A percentile compares a stretch with the other conserved stretches of the same genome.
phyloP scores from a whole-genome alignment of 2,888 invertebrate species.

The Himalopsyche anomala region DNA sequence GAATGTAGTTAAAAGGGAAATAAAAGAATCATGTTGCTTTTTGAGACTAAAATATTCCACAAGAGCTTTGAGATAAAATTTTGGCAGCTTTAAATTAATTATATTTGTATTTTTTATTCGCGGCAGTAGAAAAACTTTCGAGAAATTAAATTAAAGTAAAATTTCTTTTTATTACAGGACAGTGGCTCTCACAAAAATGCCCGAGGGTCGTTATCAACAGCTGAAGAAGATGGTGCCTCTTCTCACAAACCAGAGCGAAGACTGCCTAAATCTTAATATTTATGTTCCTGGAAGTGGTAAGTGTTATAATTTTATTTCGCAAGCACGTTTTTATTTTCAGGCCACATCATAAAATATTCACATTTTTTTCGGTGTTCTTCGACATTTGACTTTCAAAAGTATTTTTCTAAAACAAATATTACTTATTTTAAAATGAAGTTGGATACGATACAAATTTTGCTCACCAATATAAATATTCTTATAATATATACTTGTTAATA shows the following conservation, averaged over 20 bases:
- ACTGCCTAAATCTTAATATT: slow-evolving; percentile 92
- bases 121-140: not conserved
- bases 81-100: not conserved
- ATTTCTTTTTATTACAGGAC: slow-evolving; percentile 71
- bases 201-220: slow-evolving; percentile 86
- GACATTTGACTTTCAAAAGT: too few relatives aligned
- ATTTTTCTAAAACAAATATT: too few relatives aligned
- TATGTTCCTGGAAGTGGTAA: slow-evolving; percentile 92
- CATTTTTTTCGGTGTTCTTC: too few relatives aligned
- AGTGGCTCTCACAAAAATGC: slow-evolving; percentile 84
- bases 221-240: slow-evolving; percentile 83
- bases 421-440: too few relatives aligned
- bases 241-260: slow-evolving; percentile 90
- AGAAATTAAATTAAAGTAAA: slow-evolving; percentile 43
- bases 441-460: too few relatives aligned
- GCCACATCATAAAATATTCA: too few relatives aligned
- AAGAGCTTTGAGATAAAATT: not conserved
- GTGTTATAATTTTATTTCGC: slow-evolving; percentile 67
- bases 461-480: too few relatives aligned
- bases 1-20: too few relatives aligned
- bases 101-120: slow-evolving; percentile 2
- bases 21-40: too few relatives aligned
- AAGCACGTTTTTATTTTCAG: not conserved
- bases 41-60: too few relatives aligned
- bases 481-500: too few relatives aligned